Base-by-base conservation (phyloP, 2,888 invertebrate genomes). In the Heliconius ethilla region DNA sequence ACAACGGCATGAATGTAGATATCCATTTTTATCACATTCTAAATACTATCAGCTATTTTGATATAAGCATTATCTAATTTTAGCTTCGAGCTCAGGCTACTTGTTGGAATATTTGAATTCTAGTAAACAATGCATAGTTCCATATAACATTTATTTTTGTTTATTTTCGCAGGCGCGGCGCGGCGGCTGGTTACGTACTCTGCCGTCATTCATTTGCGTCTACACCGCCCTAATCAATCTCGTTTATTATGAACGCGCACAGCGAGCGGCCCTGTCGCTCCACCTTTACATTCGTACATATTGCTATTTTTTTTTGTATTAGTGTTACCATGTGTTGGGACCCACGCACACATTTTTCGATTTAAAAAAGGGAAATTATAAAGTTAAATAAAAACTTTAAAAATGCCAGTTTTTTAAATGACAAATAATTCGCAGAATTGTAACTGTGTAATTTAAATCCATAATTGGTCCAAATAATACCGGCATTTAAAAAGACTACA, bases 221-320 rank as follows among this genome's bases (percentile, higher is more conserved):
- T 89, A 87, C 91, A 87, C 88, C 89, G 89, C 91, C 90, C 91
- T 89, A 90, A 92, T 93, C 93, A 92, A 92, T 92, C 91, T 92
- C 90, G 90, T 93, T 92, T 90, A 93, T 93, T 92, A 93, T 91
- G 90, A 90, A 90, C 92, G 89, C 89, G 90, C 90, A 90, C 83
- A 72, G 72, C 89, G 86, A 85, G 86, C 87, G 82, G 83, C 83
- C 85, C 88, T 86, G 87, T 88, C 88, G 86, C 89, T 87, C 87
- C 87, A 86, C 89, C 91, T 91, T 91, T 88, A 89, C 88, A 91
- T 90, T 89, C 89, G 87, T 89, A 91, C 91, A 90, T 91, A 91
- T 89, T 84, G 87, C 86, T 87, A 81, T 89, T 88, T 87, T 89
- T 40, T 89, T 40, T 40, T 87, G 89, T 81, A 77, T 78, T 86